Conservation (phyloP, 2,888 invertebrate species). For the Tiliacea aurago region DNA sequence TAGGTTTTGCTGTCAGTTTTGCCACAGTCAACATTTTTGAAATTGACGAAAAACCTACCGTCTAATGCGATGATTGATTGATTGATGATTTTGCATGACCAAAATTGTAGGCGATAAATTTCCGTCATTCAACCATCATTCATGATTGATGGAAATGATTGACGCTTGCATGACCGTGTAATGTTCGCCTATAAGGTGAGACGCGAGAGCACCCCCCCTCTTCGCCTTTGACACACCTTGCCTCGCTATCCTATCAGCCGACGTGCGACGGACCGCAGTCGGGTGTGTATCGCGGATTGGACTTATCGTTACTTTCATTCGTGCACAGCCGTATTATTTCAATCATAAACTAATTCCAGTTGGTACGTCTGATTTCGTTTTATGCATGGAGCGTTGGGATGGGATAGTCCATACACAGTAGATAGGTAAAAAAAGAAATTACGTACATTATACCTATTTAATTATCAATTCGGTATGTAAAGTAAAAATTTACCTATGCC, state of each 20-base stretch:
- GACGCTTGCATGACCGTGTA: constrained; percentile 3
- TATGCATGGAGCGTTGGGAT: constrained; percentile 18
- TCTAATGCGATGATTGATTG: too few species aligned
- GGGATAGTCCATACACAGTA: constrained; percentile 18
- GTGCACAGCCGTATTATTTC: constrained; percentile 22
- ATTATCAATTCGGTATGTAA: constrained; percentile 28
- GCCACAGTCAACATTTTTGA: too few species aligned
- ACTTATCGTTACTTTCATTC: constrained; percentile 21
- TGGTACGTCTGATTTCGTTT: constrained; percentile 19
- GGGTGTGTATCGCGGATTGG: constrained; percentile 15
- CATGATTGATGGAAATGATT: background rate
- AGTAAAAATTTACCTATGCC: too few species aligned
- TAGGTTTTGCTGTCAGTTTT: too few species aligned
- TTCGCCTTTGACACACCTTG: too few species aligned
- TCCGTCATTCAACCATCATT: too few species aligned
- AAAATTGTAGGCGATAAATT: too few species aligned
- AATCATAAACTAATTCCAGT: constrained; percentile 18
- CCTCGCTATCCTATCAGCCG: constrained; percentile 4
- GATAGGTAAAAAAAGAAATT: constrained; percentile 20
- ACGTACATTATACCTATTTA: constrained; percentile 6
- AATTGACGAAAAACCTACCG: background rate
- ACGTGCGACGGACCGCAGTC: constrained; percentile 20
- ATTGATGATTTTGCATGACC: too few species aligned
- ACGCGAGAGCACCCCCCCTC: too few species aligned
- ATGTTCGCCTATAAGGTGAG: constrained; percentile 1